A percentile compares a stretch with the other conserved stretches of the same genome.
These are phyloP conservation scores for Iphiclides podalirius DNA, from an alignment of 2,888 invertebrate genomes.

Conservation along the genomic window DNA sequence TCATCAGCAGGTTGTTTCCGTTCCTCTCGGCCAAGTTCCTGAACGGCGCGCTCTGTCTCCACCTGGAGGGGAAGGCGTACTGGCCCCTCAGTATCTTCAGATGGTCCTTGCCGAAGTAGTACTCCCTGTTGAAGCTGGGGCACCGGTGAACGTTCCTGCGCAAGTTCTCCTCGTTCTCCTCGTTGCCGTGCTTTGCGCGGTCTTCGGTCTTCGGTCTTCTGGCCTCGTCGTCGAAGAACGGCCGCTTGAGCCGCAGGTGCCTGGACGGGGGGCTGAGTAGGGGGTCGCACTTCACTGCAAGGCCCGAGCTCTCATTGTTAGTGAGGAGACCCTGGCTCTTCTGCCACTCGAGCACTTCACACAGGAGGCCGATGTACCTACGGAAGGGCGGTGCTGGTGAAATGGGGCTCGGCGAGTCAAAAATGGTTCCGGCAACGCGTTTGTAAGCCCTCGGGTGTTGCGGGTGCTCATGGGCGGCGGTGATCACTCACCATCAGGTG, in stretches of 20 bases:
- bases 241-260: conserved; percentile 52
- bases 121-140: conserved; percentile 46
- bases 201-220: conserved; percentile 45
- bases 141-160: conserved; percentile 44
- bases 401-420: no score
- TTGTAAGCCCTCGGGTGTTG: no score
- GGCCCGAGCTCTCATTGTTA: conserved; percentile 67
- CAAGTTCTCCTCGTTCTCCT: conserved; percentile 65
- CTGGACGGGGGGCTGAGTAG: conserved; percentile 60
- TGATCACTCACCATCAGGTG: no score
- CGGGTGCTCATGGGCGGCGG: no score
- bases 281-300: conserved; percentile 78
- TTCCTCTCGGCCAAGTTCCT: conserved; percentile 77
- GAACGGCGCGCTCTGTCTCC: conserved; percentile 71
- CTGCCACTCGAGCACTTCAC: conserved; percentile 95
- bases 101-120: conserved; percentile 61
- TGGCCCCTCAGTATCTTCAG: conserved; percentile 58
- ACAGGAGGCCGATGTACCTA: conserved; percentile 92
- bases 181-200: conserved; percentile 54
- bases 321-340: conserved; percentile 71
- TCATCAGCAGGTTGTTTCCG: conserved; percentile 84
- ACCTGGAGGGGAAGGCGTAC: conserved; percentile 61
- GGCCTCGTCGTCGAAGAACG: conserved; percentile 50
- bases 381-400: no score
- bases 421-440: no score